Evolutionary conservation across 1,140 invertebrate genomes (phyloP), one percentile per base, ranked within the genome.

Genomic region (Archivesica marissinica): DNA sequence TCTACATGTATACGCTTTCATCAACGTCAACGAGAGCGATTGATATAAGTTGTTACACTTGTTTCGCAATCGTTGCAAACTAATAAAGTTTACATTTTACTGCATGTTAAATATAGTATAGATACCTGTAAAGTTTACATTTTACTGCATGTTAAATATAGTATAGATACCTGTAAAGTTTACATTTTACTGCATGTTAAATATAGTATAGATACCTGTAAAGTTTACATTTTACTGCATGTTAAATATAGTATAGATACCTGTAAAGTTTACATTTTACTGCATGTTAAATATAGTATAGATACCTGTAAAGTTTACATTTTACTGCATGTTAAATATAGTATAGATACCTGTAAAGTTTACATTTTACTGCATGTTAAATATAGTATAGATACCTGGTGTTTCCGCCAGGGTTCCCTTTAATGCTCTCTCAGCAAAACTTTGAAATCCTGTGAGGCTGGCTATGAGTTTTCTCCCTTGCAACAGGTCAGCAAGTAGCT

Each of bases 401-500:
- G 94, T 96, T 89, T 98, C 97, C 78, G 97, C 97, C 41, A 97
- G 96, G 90, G 97, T 98, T 25, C 97, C 97, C 90, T 96, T 97
- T 2, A 99, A 95, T 13, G 98, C 97, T 93, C 97, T 96, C 92
- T 99, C 97, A 30, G 97, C 96, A 93, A 97, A 99, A 0, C 97
- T 96, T 13, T 95, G 92, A 94, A 99, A 99, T 2, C 97, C 98
- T 92, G 98, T 99, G 33, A 97, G 95, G 66, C 96, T 93, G 0
- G 98, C 98, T 77, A 99, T 95, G 70, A 96, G 94, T 91, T 97
- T 95, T 52, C 98, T 93, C 0, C 96, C 96, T 54, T 95, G 93
- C 15, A 99, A 93, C 23, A 99, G 94, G 89, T 96, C 95, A 68
- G 95, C 91, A 1, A 99, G 94, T 17, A 98, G 92, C 61, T 95